Evolutionary conservation across 2,888 invertebrate species (phyloP), one percentile per base, ranked within the genome.

Genomic region (Mechanitis messenoides): DNA sequence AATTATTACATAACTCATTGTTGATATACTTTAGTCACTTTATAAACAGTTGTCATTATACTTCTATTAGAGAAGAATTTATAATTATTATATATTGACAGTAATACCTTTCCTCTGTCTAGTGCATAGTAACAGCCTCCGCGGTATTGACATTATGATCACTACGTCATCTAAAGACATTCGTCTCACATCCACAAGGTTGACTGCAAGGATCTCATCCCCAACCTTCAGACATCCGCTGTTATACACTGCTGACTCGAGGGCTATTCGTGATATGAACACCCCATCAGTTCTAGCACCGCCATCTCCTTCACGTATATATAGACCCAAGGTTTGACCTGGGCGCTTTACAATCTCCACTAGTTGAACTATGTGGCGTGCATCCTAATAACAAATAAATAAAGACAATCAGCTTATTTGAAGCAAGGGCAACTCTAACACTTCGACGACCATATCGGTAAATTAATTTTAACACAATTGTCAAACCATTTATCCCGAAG

Each of bases 161-260:
- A 99, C 99, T 68, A 99, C 99, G 85, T 99, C 99, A 85, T 99
- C 99, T 76, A 99, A 91, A 71, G 97, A 97, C 98, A 99, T 99
- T 77, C 96, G 94, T 69, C 97, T 95, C 71, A 99, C 99, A 83
- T 98, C 98, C 71, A 99, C 99, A 78, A 98, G 92, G 88, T 99
- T 99, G 63, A 99, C 98, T 46, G 98, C 98, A 73, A 99, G 91
- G 79, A 99, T 98, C 91, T 99, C 99, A 87, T 99, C 99, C 55
- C 98, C 98, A 58, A 99, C 98, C 91, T 97, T 95, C 68, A 99
- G 92, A 82, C 98, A 97, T 60, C 98, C 98, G 80, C 98, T 98
- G 89, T 98, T 97, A 87, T 98, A 98, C 53, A 98, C 98, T 45
- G 98, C 97, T 56, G 97, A 97, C 85, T 98, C 98, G 75, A 98